phyloP scores from a whole-genome alignment of 1,140 invertebrate species.

The Drosophila tristis region DNA sequence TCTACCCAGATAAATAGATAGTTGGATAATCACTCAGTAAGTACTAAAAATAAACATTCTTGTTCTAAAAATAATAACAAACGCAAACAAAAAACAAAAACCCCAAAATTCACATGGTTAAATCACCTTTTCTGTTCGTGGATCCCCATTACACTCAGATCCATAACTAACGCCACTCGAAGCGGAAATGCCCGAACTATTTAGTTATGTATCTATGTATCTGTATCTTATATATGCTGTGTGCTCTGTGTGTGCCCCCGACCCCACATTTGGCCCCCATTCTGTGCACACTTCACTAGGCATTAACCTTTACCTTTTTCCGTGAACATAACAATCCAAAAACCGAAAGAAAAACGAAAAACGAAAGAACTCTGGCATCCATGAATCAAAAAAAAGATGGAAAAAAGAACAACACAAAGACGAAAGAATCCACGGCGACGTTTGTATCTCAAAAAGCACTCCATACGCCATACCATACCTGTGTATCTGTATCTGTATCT shows the following conservation, averaged over 20 bases:
- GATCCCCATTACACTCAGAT: conserved; percentile 25
- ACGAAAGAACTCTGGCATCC: conserved; percentile 55
- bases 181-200: conserved; percentile 66
- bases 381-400: conserved; percentile 66
- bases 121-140: conserved; percentile 9
- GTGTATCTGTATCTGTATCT: conserved; percentile 26
- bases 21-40: too few relatives aligned
- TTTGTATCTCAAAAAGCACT: conserved; percentile 59
- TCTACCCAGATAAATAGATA: too few relatives aligned
- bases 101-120: conserved; percentile 9
- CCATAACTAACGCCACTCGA: conserved; percentile 51
- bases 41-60: neutral
- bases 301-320: conserved; percentile 78
- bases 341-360: conserved; percentile 19
- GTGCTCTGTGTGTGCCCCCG: conserved; percentile 26
- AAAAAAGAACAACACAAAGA: conserved; percentile 34
- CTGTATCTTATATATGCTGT: conserved; percentile 19
- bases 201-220: conserved; percentile 28
- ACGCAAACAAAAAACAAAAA: neutral
- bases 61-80: conserved; percentile 1
- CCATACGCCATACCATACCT: conserved; percentile 16
- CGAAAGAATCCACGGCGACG: conserved; percentile 69
- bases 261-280: conserved; percentile 46
- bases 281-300: conserved; percentile 78
- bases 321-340: conserved; percentile 64